Base-by-base conservation (phyloP, 2,888 invertebrate genomes). In the Noctua janthina region DNA sequence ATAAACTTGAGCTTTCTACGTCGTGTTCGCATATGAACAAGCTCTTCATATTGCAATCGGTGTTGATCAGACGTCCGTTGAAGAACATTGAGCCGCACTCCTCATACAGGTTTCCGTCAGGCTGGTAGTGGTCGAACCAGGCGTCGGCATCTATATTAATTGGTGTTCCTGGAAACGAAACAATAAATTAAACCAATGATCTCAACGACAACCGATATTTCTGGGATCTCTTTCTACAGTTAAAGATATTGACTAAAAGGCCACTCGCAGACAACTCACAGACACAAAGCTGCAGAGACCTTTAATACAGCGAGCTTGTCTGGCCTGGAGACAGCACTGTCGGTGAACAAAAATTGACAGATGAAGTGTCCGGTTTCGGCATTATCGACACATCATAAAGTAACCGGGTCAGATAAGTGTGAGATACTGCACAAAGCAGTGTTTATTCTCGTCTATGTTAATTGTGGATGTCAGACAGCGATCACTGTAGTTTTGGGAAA, bases 11-110 rank as follows among this genome's bases (percentile, higher is more conserved):
- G 20, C 5, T 15, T n/a, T 43, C 13, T 46, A 11, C 43, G 29
- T 95, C 94, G 75, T 94, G 94, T 89, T 96, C 96, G 76, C 96
- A 96, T 69, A 96, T 94, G 81, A 95, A 96, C 90, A 94, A 93
- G 82, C 92, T 91, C n/a, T 87, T 91, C 1, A 82, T 87, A 0
- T 87, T 82, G 74, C 96, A 96, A n/a, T 86, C 86, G 8, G 95
- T 89, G 81, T 94, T 94, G 78, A 95, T 95, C 1, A 95, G 90
- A 0, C 95, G 66, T 20, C 66, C 95, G 56, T 91, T 90, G 89
- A 92, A 94, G 87, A 94, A 95, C 94, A 96, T 95, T 5, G 94
- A 93, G 11, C 96, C 74, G 35, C 70, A 75, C 43, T 69, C 39
- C n/a, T 69, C 20, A 20, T 29, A 20, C 13, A n/a, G n/a, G 70